Base-by-base conservation (phyloP, 2,113 vertebrate species). In the Coracopsis vasa region DNA sequence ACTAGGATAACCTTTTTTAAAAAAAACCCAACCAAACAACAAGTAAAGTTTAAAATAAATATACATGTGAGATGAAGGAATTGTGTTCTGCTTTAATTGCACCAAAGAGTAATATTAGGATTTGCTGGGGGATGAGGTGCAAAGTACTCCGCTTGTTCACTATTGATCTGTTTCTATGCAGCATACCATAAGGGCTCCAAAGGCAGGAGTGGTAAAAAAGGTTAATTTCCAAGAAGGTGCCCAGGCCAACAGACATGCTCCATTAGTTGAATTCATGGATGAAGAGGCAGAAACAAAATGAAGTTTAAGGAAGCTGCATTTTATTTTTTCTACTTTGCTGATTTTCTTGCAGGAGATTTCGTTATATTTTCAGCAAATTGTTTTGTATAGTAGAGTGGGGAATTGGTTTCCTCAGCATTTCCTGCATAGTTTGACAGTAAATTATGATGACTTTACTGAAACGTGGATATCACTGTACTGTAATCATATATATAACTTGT, bases 171-270 rank as follows among this genome's bases (percentile, higher is more conserved):
- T 97, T 96, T 97, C 80, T 86, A 16, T 64, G 39, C 98, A 99
- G 99, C 99, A 99, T 51, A 99, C 98, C 45, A 99, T 99, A 92
- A 98, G 98, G 80, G 98, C 99, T 18, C 98, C 99, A 3, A 99
- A 98, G 97, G 97, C 98, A 0, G 99, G 99, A 11, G 98, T 98
- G 8, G 98, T 99, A 64, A 99, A 98, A 97, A 99, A 98, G 73
- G 99, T 99, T 35, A 92, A 99, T 97, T 99, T 98, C 97, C 98
- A 92, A 75, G 99, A 99, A 97, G 99, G 99, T 48, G 97, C 98
- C 25, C 99, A 99, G 97, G 99, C 98, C 73, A 98, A 94, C 48
- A 98, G 99, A 44, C 99, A 99, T 0, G 97, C 98, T 37, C 81
- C 98, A 0, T 94, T 99, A 4, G 98, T 99, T 2, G 98, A 99